phyloP scores from a whole-genome alignment of 2,113 vertebrate species.

The Bombycilla garrulus region DNA sequence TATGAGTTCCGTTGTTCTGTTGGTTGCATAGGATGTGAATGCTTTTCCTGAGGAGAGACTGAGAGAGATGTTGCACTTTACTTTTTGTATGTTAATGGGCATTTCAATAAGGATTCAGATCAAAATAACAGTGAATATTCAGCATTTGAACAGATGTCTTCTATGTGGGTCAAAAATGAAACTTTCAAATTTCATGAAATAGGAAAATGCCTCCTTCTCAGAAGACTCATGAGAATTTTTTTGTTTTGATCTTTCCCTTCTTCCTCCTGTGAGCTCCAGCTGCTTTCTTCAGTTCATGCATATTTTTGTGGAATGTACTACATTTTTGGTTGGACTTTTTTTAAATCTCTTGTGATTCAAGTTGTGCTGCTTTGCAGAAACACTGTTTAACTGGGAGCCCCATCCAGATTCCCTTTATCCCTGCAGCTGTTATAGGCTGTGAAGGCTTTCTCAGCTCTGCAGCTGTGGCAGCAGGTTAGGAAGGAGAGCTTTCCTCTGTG shows the following conservation, averaged over 20 bases:
- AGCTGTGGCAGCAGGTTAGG: not conserved
- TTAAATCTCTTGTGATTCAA: not conserved
- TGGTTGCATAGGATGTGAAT: not conserved
- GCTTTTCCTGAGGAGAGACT: not conserved
- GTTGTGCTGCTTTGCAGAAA: not conserved
- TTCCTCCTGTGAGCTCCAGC: slow-evolving; percentile 22
- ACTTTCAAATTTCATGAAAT: not conserved
- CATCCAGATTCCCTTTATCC: not conserved
- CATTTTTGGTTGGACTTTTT: not conserved
- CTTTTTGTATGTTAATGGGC: not conserved
- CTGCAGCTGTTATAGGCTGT: slow-evolving; percentile 17
- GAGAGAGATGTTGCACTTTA: not conserved
- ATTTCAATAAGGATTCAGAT: not conserved
- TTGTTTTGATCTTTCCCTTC: slow-evolving; percentile 9
- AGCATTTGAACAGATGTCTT: not conserved
- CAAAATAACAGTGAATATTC: not conserved
- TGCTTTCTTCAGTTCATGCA: not conserved
- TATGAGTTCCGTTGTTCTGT: not conserved
- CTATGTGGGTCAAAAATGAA: not conserved
- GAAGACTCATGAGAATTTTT: not conserved
- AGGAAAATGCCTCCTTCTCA: not conserved
- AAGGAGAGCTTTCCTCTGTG: not conserved
- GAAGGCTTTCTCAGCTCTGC: slow-evolving; percentile 4
- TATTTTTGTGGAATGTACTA: not conserved
- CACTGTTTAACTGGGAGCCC: not conserved